Percentiles rank a stretch among this genome's conserved stretches.
Conservation (phyloP, 1,140 invertebrate species). For the Drosophila ananassae region DNA sequence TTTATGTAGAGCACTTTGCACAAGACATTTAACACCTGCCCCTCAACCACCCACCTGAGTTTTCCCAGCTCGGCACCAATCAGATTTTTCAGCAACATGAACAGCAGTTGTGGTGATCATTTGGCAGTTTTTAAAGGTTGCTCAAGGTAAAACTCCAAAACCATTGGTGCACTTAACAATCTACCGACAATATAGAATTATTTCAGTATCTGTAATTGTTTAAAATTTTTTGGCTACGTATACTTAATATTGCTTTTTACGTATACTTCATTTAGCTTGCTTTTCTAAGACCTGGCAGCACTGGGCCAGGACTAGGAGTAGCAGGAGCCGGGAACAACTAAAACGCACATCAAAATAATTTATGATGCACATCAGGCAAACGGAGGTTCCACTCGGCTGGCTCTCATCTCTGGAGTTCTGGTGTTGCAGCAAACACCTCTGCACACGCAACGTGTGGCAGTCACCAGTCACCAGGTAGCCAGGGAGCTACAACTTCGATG, state of each 20-base stretch:
- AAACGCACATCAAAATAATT: slow-evolving; percentile 79
- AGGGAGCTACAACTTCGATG: slow-evolving; percentile 46
- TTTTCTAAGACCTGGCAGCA: neutral
- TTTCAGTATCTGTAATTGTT: too few relatives aligned
- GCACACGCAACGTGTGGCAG: slow-evolving; percentile 30
- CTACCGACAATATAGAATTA: too few relatives aligned
- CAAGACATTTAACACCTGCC: slow-evolving; percentile 79
- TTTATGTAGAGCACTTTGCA: slow-evolving; percentile 67
- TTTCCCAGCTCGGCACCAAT: slow-evolving; percentile 49
- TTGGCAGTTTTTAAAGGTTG: slow-evolving; percentile 4
- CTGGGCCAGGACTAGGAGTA: slow-evolving; percentile 6
- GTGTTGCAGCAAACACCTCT: slow-evolving; percentile 43
- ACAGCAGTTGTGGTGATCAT: slow-evolving; percentile 11
- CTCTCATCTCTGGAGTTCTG: slow-evolving; percentile 27
- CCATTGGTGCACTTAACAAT: too few relatives aligned
- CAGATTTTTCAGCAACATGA: slow-evolving; percentile 64
- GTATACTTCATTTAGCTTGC: neutral
- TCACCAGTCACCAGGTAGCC: slow-evolving; percentile 15
- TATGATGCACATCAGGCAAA: slow-evolving; percentile 72
- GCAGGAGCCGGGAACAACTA: slow-evolving; percentile 37
- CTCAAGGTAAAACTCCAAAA: too few relatives aligned
- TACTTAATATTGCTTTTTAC: neutral
- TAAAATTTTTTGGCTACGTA: neutral
- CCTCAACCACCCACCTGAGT: slow-evolving; percentile 29
- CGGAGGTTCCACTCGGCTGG: slow-evolving; percentile 31